Percentiles rank a stretch among this genome's conserved stretches.
Conservation (phyloP, 2,888 invertebrate species). For the Trichacis sp. region DNA sequence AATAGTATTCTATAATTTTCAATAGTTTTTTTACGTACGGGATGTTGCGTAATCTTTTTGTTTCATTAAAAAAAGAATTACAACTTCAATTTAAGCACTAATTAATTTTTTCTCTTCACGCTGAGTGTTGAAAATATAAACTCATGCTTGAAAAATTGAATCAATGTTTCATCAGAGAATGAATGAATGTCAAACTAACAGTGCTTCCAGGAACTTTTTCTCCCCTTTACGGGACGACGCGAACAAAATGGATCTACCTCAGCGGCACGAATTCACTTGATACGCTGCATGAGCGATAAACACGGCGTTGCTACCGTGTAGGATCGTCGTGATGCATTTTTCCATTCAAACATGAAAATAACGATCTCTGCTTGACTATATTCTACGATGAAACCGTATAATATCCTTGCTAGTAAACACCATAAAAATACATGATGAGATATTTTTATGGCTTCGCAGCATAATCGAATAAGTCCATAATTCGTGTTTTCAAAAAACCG, state of each 20-base stretch:
- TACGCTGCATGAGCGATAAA: slow-evolving; percentile 54
- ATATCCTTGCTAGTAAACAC: too few relatives aligned
- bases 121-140: slow-evolving; percentile 27
- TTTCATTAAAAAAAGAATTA: too few relatives aligned
- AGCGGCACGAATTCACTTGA: slow-evolving; percentile 58
- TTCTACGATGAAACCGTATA: too few relatives aligned
- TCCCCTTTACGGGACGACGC: slow-evolving; percentile 48
- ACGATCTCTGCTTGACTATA: slow-evolving; percentile 29
- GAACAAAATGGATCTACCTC: slow-evolving; percentile 58
- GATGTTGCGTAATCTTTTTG: too few relatives aligned
- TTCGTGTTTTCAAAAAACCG: too few relatives aligned
- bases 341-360: slow-evolving; percentile 38
- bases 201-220: slow-evolving; percentile 40
- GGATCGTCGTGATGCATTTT: slow-evolving; percentile 37
- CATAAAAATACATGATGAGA: too few relatives aligned
- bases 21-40: too few relatives aligned
- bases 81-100: too few relatives aligned
- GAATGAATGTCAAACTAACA: slow-evolving; percentile 41
- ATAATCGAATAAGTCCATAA: too few relatives aligned
- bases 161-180: slow-evolving; percentile 41
- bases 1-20: too few relatives aligned
- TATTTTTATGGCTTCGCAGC: too few relatives aligned
- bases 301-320: slow-evolving; percentile 48
- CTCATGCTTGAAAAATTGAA: slow-evolving; percentile 41
- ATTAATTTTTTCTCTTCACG: too few relatives aligned